Conservation (phyloP, 2,888 invertebrate genomes). For the Argyra leucocephala region DNA sequence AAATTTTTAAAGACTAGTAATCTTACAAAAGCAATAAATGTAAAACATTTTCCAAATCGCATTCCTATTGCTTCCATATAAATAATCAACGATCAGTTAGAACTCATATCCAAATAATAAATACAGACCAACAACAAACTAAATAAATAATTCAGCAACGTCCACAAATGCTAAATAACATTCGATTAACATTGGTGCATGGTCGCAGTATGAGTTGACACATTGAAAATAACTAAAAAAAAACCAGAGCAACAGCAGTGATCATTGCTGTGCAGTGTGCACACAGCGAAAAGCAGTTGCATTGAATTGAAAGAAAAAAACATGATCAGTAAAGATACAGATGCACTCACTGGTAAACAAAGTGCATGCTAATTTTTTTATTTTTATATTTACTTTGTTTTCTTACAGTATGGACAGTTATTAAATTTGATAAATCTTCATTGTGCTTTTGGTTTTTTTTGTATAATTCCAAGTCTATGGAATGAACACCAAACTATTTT, state of each 20-base stretch:
- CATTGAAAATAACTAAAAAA: no score
- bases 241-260: no score
- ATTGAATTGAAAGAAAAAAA: slow-evolving; percentile 99
- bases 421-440: slow-evolving; percentile 47
- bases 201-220: no score
- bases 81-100: no score
- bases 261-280: no score
- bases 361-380: slow-evolving; percentile 79
- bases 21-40: slow-evolving; percentile 93
- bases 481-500: no score
- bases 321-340: slow-evolving; percentile 91
- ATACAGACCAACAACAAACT: no score
- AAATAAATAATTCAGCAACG: no score
- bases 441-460: slow-evolving; percentile 56
- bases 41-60: slow-evolving; percentile 95
- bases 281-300: slow-evolving; percentile 92
- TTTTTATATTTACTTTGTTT: slow-evolving; percentile 46
- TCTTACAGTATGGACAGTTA: slow-evolving; percentile 41
- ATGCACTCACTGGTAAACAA: slow-evolving; percentile 90
- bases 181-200: no score
- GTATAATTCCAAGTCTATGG: no score
- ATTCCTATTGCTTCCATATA: slow-evolving; percentile 99
- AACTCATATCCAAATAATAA: no score
- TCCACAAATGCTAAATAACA: no score
- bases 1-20: slow-evolving; percentile 88